These are phyloP conservation scores for Oncopeltus fasciatus DNA, from an alignment of 1,140 invertebrate species.

Conservation along the genomic window DNA sequence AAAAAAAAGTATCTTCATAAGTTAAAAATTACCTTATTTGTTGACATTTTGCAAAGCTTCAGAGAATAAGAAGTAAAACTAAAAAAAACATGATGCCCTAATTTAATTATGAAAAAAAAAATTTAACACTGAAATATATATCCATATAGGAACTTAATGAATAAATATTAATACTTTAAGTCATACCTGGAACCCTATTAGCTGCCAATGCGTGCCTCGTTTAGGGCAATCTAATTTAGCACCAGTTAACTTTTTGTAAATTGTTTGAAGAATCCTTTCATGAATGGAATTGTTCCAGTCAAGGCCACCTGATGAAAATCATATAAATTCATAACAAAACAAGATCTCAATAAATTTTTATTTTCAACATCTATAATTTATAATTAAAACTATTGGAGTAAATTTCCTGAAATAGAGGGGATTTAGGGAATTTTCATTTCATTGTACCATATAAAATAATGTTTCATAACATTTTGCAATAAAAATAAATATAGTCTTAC, in stretches of 20 bases:
- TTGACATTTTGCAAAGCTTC: too few species aligned
- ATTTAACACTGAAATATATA: too few species aligned
- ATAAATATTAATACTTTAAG: too few species aligned
- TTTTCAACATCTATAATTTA: not conserved
- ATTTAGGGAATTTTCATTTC: not conserved
- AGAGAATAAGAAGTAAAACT: too few species aligned
- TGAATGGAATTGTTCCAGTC: slow-evolving; percentile 33
- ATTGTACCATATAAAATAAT: not conserved
- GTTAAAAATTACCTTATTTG: too few species aligned
- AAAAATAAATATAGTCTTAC: not conserved
- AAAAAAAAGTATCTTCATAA: too few species aligned
- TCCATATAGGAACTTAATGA: too few species aligned
- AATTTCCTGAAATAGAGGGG: not conserved
- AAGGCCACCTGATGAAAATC: slow-evolving; percentile 30
- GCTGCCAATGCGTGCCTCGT: slow-evolving; percentile 41
- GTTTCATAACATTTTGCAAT: not conserved
- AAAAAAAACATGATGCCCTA: too few species aligned
- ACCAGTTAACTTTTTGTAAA: slow-evolving; percentile 37
- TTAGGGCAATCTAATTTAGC: slow-evolving; percentile 32
- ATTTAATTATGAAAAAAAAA: too few species aligned
- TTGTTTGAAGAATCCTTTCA: slow-evolving; percentile 34
- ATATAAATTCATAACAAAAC: not conserved
- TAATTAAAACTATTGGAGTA: not conserved
- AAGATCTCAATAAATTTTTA: not conserved
- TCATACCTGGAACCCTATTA: slow-evolving; percentile 41